phyloP scores from a whole-genome alignment of 2,888 invertebrate species.

The Dermolepida albohirtum region DNA sequence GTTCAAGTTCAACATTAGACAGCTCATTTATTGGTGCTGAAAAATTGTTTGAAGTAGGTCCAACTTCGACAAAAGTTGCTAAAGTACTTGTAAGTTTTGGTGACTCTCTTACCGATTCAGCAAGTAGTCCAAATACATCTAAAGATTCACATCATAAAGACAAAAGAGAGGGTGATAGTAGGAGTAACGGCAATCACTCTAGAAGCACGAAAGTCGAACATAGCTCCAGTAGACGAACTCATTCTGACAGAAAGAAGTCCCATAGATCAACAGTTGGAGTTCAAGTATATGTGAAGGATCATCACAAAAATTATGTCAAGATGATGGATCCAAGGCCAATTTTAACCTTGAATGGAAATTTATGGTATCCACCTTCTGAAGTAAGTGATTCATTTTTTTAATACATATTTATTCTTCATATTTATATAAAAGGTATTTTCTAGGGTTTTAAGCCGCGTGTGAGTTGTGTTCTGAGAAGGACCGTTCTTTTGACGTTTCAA shows the following conservation, averaged over 20 bases:
- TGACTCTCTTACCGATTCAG: background rate
- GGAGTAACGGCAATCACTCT: background rate
- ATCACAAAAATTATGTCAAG: constrained; percentile 43
- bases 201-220: constrained; percentile 8
- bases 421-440: too few species aligned
- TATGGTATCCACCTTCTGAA: constrained; percentile 61
- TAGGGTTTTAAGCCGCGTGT: too few species aligned
- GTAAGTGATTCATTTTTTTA: constrained; percentile 53
- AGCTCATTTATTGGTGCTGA: background rate
- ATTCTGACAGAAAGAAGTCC: constrained; percentile 40
- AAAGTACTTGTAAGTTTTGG: background rate
- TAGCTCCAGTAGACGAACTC: constrained; percentile 19
- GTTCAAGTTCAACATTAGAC: constrained; percentile 3
- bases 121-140: background rate
- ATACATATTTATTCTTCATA: too few species aligned
- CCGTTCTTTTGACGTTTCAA: too few species aligned
- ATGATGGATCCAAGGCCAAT: constrained; percentile 50
- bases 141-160: constrained; percentile 14
- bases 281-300: constrained; percentile 45
- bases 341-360: constrained; percentile 57
- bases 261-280: constrained; percentile 46
- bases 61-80: constrained; percentile 1
- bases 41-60: background rate
- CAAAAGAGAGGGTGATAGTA: constrained; percentile 2
- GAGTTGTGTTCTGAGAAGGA: too few species aligned